These are phyloP conservation scores for Drosophila triauraria DNA, from an alignment of 1,140 invertebrate genomes.

Conservation along the genomic window DNA sequence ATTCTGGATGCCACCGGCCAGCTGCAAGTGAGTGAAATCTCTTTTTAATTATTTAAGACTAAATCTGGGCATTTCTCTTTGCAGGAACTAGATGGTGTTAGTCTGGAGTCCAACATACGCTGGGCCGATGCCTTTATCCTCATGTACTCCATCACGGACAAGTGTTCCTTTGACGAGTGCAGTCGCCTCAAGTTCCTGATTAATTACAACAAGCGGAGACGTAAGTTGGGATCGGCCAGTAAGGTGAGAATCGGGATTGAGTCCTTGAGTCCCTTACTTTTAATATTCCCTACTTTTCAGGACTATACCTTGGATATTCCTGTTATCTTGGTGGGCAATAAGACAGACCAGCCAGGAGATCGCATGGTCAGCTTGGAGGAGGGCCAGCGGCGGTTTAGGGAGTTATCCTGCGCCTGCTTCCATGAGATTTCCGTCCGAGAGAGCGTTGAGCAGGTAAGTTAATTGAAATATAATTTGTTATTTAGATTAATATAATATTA, in stretches of 20 bases:
- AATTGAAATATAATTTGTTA: neutral
- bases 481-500: no score
- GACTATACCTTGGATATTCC: conserved; percentile 88
- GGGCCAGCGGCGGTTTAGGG: conserved; percentile 89
- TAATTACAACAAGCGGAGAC: conserved; percentile 90
- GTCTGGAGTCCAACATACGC: conserved; percentile 91
- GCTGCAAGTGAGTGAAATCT: conserved; percentile 87
- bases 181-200: conserved; percentile 92
- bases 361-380: conserved; percentile 91
- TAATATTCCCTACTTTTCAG: conserved; percentile 77
- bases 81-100: conserved; percentile 89
- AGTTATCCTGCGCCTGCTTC: conserved; percentile 92
- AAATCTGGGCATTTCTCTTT: neutral
- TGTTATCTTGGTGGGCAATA: conserved; percentile 93
- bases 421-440: conserved; percentile 94
- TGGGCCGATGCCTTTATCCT: conserved; percentile 94
- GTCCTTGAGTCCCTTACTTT: neutral
- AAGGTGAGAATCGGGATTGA: conserved; percentile 71
- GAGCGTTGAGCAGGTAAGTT: conserved; percentile 89
- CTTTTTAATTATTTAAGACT: neutral
- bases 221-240: conserved; percentile 86
- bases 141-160: conserved; percentile 93
- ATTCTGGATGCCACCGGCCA: conserved; percentile 93
- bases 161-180: conserved; percentile 93
- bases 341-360: conserved; percentile 91